phyloP scores from a whole-genome alignment of 2,888 invertebrate genomes.

The Danaus chrysippus region DNA sequence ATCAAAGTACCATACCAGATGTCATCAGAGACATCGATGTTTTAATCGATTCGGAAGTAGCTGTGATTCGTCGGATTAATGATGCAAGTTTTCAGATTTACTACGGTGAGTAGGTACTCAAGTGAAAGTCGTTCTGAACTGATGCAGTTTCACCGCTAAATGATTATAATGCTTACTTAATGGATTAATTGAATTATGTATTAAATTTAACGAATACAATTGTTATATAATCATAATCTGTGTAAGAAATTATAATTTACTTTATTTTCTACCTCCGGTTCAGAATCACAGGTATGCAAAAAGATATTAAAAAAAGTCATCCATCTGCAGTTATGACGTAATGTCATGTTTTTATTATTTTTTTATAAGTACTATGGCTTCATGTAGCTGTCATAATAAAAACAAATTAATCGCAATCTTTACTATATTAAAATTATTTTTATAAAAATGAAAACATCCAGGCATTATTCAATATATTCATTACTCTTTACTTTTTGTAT shows the following conservation, averaged over 20 bases:
- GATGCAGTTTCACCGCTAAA: neutral
- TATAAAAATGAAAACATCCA: too few species aligned
- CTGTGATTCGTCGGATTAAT: slow-evolving; percentile 36
- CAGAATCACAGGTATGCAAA: neutral
- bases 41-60: slow-evolving; percentile 55
- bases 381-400: too few species aligned
- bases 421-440: too few species aligned
- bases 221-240: too few species aligned
- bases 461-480: too few species aligned
- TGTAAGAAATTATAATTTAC: too few species aligned
- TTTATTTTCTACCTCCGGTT: too few species aligned
- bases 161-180: neutral
- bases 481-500: too few species aligned
- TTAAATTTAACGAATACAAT: neutral
- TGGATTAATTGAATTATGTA: neutral
- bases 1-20: slow-evolving; percentile 37
- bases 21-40: slow-evolving; percentile 42
- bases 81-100: slow-evolving; percentile 41
- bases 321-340: too few species aligned
- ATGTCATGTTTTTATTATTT: too few species aligned
- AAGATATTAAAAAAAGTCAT: neutral
- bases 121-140: neutral
- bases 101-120: slow-evolving; percentile 45
- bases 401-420: too few species aligned
- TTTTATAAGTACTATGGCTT: too few species aligned